Conservation (phyloP, 2,797 vertebrate species). For the Carduelis carduelis region DNA sequence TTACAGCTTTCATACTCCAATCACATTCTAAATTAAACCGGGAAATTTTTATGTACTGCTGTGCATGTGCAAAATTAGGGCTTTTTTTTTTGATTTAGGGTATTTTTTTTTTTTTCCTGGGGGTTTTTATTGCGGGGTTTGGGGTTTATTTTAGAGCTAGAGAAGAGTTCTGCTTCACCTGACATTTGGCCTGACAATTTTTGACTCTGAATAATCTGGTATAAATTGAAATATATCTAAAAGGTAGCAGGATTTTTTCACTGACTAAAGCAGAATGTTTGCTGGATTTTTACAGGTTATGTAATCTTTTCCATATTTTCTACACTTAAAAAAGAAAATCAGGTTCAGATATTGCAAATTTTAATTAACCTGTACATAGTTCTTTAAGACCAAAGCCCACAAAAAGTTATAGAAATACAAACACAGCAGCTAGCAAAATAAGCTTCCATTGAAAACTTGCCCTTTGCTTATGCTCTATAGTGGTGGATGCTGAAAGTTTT, state of each 20-base stretch:
- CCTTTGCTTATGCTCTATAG: not conserved
- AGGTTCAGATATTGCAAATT: not conserved
- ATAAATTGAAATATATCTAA: not conserved
- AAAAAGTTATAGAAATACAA: not conserved
- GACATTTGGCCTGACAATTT: not conserved
- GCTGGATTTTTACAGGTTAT: not conserved
- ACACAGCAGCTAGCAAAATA: not conserved
- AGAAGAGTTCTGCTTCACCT: not conserved
- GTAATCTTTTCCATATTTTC: not conserved
- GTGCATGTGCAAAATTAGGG: not conserved
- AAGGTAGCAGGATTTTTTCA: not conserved
- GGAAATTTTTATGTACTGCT: not conserved
- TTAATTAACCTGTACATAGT: not conserved
- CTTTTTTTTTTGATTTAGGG: too few relatives aligned
- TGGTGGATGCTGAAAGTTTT: not conserved
- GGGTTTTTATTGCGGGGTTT: fast-evolving
- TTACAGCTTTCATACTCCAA: not conserved
- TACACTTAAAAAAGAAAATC: not conserved
- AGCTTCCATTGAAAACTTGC: not conserved
- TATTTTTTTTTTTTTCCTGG: not conserved
- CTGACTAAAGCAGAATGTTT: not conserved
- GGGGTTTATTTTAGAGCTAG: not conserved
- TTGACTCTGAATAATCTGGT: not conserved
- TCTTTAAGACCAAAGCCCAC: not conserved
- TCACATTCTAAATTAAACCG: not conserved